Base-by-base conservation (phyloP, 2,888 invertebrate species). In the Agrilus mali region DNA sequence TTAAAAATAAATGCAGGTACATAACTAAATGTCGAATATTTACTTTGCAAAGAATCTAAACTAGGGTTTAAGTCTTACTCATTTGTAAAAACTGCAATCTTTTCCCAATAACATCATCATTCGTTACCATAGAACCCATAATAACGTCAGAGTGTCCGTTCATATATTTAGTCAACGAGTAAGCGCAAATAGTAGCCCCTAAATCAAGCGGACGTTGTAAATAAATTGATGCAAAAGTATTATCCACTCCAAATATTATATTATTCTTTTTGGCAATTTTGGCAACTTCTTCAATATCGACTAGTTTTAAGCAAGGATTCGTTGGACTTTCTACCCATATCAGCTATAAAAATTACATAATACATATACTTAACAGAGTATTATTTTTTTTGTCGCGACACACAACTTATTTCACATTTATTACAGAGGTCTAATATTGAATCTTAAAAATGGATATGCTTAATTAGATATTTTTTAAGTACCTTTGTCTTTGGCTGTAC, bases 251-350 rank as follows among this genome's bases (percentile, higher is more conserved):
- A 17, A 88, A 68, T 51, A 84, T 70, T 37, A 86, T 69, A 34
- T 72, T 66, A 27, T 63, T 59, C n/a, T 63, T 63, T 54, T 73
- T 77, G 46, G 75, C 72, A 2, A 76, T 64, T 43, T 79, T 74
- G 1, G 73, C 63, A 33, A 87, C 68, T 1, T 73, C 78, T 52
- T 75, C 72, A 40, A 94, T 85, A 60, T 94, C 92, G 4, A 79
- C 74, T 15, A 93, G 71, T 68, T 86, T 86, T 51, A 93, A 64
- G 8, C 83, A 65, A 0, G 94, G 94, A 69, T 94, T 94, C 10
- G 92, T 88, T 1, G 94, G 93, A 0, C 86, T 82, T 65, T 94
- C 94, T 47, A 93, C 63, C 92, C 92, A 94, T 17, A 94, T 69
- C 67, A 83, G 71, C 80, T 82, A 12, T 7, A 22, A 27, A 10